These are phyloP conservation scores for Lerista edwardsae DNA, from an alignment of 2,797 vertebrate genomes.

Conservation along the genomic window DNA sequence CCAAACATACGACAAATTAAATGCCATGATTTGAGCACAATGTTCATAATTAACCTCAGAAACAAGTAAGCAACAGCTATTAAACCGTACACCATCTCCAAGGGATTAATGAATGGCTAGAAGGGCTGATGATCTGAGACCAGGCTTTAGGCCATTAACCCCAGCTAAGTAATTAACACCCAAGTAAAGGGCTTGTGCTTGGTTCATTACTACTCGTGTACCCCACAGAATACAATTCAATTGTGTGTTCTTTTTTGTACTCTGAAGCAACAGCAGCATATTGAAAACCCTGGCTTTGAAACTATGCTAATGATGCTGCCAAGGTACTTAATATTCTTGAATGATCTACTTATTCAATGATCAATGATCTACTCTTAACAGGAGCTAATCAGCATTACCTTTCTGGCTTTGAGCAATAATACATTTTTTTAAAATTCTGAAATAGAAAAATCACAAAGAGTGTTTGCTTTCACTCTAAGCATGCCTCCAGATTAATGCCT, in stretches of 20 bases:
- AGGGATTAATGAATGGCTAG: background rate
- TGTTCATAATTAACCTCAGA: slow-evolving; percentile 3
- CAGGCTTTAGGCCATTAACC: slow-evolving; percentile 12
- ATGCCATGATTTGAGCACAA: background rate
- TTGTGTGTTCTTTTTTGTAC: background rate
- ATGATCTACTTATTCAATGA: background rate
- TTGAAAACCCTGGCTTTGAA: slow-evolving; percentile 2
- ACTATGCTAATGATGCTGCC: background rate
- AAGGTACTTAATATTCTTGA: slow-evolving; percentile 1
- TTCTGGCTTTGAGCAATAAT: background rate
- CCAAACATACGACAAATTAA: background rate
- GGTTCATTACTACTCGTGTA: background rate
- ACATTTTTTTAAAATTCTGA: background rate
- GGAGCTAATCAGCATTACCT: background rate
- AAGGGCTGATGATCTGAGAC: background rate
- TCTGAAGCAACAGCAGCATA: background rate
- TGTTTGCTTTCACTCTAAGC: background rate
- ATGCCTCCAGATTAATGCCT: background rate
- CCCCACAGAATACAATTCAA: background rate
- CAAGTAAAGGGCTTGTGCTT: background rate
- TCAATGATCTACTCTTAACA: background rate
- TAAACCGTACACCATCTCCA: background rate
- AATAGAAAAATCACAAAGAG: background rate
- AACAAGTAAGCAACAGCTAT: background rate
- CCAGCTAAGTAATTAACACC: background rate